A percentile compares a stretch with the other conserved stretches of the same genome.
Conservation (phyloP, 1,140 invertebrate species). For the Drosophila rhopaloa region DNA sequence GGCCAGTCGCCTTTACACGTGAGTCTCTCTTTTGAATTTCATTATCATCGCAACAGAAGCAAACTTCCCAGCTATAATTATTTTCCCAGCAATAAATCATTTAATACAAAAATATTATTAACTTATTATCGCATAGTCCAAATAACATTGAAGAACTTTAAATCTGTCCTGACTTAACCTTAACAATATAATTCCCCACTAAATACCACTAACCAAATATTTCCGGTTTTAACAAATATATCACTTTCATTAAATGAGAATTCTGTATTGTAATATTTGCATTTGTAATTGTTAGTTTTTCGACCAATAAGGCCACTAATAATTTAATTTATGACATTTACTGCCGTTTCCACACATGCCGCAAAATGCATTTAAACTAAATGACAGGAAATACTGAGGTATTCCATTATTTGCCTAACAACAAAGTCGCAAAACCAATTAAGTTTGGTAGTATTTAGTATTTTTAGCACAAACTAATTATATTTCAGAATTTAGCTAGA, state of each 20-base stretch:
- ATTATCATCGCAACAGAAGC: neutral
- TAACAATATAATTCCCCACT: too few relatives aligned
- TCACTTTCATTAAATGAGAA: too few relatives aligned
- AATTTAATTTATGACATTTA: slow-evolving; percentile 1
- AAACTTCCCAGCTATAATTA: neutral
- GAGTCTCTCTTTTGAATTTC: slow-evolving; percentile 30
- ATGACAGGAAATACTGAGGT: neutral
- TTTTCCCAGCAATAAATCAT: neutral
- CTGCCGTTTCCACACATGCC: neutral
- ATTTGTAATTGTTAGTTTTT: neutral
- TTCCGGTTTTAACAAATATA: too few relatives aligned
- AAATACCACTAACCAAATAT: too few relatives aligned
- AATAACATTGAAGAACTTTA: too few relatives aligned
- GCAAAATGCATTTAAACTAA: neutral
- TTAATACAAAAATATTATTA: too few relatives aligned
- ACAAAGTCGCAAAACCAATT: slow-evolving; percentile 3
- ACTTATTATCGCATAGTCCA: too few relatives aligned
- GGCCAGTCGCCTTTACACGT: slow-evolving; percentile 73
- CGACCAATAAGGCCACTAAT: neutral
- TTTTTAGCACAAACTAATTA: neutral
- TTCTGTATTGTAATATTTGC: too few relatives aligned
- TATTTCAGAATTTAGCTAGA: neutral
- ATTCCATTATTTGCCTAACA: neutral
- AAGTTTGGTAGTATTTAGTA: neutral
- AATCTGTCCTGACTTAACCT: too few relatives aligned